Base-by-base conservation (phyloP, 2,797 vertebrate genomes). In the Phyllotis vaccarum region DNA sequence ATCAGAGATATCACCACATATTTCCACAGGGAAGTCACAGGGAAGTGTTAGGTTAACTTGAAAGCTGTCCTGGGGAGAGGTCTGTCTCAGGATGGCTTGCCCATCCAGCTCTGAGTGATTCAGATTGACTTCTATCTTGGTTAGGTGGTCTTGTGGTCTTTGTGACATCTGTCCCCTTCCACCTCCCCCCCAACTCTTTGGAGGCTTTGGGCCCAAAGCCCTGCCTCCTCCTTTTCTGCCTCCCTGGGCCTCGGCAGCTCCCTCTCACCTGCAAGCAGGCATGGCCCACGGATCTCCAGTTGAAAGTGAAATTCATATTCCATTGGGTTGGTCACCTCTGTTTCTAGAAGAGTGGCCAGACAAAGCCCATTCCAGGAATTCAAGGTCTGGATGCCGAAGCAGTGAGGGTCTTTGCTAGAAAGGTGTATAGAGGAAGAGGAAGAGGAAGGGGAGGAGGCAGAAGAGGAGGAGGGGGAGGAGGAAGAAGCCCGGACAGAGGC, bases 251-350 rank as follows among this genome's bases (percentile, higher is more conserved):
- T 76, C 40, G 24, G 34, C 3, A 22, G 40, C 56, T 5, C 7
- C 49, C 9, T 7, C 97, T 98, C 95, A 99, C 99, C 99, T 99
- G 99, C 99, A 0, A 99, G 99, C 54, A 99, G 98, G 91, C 99
- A 99, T 0, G 99, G 99, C 10, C 99, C 99, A 0, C 99, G 98
- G 95, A 99, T 99, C 98, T 99, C 99, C 98, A 99, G 98, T 89
- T 99, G 99, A 98, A 99, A 99, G 98, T 98, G 99, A 95, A 99
- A 99, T 89, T 99, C 99, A 0, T 99, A 99, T 97, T 99, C 99
- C 3, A 98, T 99, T 95, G 99, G 99, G 98, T 99, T 99, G 97
- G 99, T 99, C 93, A 98, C 98, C 46, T 99, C 98, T 0, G 98
- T 98, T 96, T 99, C 99, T 97, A 99, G 97, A 87, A 99, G 97